A percentile compares a stretch with the other conserved stretches of the same genome.
phyloP scores from a whole-genome alignment of 2,888 invertebrate genomes.

The Apoda limacodes region DNA sequence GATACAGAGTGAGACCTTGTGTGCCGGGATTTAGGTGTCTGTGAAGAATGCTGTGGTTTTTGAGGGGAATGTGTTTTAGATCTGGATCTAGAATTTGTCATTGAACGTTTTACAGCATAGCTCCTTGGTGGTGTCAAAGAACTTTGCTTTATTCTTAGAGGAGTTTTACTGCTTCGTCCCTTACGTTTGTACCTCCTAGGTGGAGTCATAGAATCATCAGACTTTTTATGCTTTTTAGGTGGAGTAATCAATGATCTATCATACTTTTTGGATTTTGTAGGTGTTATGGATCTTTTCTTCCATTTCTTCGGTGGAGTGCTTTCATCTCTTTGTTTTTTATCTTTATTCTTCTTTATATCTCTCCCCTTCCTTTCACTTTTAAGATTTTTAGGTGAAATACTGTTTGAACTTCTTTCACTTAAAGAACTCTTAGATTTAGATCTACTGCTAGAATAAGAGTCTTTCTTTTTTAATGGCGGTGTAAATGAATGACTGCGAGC shows the following conservation, averaged over 20 bases:
- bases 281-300: constrained; percentile 27
- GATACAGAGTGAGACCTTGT: constrained; percentile 26
- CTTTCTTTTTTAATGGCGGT: constrained; percentile 31
- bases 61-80: constrained; percentile 33
- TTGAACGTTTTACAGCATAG: constrained; percentile 41
- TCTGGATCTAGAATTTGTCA: constrained; percentile 38
- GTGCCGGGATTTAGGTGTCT: constrained; percentile 24
- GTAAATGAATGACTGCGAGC: constrained; percentile 29
- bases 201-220: constrained; percentile 30
- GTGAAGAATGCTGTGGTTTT: constrained; percentile 26
- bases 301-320: constrained; percentile 30
- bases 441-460: constrained; percentile 27
- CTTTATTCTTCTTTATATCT: constrained; percentile 27
- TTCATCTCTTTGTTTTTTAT: constrained; percentile 26
- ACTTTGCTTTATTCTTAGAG: constrained; percentile 34
- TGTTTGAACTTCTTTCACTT: constrained; percentile 25
- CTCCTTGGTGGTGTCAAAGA: constrained; percentile 54
- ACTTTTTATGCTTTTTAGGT: constrained; percentile 30
- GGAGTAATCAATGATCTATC: constrained; percentile 38
- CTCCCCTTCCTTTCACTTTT: constrained; percentile 15
- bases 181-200: constrained; percentile 33
- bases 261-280: constrained; percentile 27
- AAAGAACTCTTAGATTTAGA: constrained; percentile 27
- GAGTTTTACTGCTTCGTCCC: constrained; percentile 28
- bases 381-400: constrained; percentile 27